Conservation (phyloP, 2,113 vertebrate species). For the Brachypodius melanocephalos region DNA sequence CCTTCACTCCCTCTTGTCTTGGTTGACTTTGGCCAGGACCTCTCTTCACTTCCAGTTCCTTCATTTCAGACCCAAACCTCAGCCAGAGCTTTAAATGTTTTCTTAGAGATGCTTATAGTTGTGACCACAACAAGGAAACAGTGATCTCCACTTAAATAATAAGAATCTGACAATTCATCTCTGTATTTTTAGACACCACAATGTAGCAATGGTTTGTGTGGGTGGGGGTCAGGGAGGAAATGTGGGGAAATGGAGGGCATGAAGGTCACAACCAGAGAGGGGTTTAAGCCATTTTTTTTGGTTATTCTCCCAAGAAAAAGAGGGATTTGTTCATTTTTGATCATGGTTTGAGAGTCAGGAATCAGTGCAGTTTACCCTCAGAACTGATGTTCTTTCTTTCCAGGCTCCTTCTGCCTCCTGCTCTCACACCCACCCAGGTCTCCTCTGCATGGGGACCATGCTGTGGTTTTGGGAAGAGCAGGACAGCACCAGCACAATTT, state of each 20-base stretch:
- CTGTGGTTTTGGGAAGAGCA: neutral
- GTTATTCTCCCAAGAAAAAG: neutral
- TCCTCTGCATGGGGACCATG: fast-evolving
- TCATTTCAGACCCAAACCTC: neutral
- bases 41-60: neutral
- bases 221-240: neutral
- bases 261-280: neutral
- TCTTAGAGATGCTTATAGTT: neutral
- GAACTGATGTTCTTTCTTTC: neutral
- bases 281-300: neutral
- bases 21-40: slow-evolving; percentile 33
- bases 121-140: neutral
- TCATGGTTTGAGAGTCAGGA: neutral
- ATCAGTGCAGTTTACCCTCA: neutral
- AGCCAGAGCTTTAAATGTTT: neutral
- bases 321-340: neutral
- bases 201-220: neutral
- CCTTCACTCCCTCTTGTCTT: slow-evolving; percentile 7
- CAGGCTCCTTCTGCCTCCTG: neutral
- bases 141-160: neutral
- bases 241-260: neutral
- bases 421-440: neutral
- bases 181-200: neutral
- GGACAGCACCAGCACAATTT: neutral
- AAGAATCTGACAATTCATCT: neutral